Conservation (phyloP, 2,888 invertebrate species). For the Schizaphis graminum region DNA sequence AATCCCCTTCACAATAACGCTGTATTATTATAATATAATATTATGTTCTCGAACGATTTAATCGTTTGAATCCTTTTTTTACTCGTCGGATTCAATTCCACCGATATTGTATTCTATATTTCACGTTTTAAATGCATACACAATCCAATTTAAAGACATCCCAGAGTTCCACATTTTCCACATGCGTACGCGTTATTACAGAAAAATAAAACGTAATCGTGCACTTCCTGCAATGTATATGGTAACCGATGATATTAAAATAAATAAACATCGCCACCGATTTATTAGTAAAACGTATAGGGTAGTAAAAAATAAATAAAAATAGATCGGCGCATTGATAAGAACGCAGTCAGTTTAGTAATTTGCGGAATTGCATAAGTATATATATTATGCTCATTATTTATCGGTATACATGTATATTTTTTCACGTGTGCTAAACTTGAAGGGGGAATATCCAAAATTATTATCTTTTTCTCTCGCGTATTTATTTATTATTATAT, state of each 20-base stretch:
- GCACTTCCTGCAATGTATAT: not conserved
- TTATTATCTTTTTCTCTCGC: slow-evolving; percentile 47
- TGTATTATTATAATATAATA: not conserved
- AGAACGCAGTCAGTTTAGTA: slow-evolving; percentile 16
- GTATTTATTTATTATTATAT: slow-evolving; percentile 26
- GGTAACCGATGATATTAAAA: not conserved
- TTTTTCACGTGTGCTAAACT: not conserved
- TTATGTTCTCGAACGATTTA: not conserved
- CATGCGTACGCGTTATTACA: not conserved
- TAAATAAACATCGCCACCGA: not conserved
- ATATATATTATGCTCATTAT: slow-evolving; percentile 57
- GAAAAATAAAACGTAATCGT: not conserved
- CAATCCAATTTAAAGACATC: not conserved
- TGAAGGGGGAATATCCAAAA: slow-evolving; percentile 54
- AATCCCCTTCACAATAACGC: not conserved
- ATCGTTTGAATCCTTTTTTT: not conserved
- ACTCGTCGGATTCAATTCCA: not conserved
- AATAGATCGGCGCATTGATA: slow-evolving; percentile 49
- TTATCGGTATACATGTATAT: slow-evolving; percentile 45
- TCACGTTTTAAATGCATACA: not conserved
- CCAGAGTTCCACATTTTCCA: not conserved
- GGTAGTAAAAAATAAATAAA: slow-evolving; percentile 31
- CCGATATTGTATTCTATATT: not conserved
- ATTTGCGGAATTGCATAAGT: slow-evolving; percentile 44
- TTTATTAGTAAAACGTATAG: slow-evolving; percentile 43